A percentile compares a stretch with the other conserved stretches of the same genome.
Conservation (phyloP, 2,888 invertebrate genomes). For the Andrena bicolor region DNA sequence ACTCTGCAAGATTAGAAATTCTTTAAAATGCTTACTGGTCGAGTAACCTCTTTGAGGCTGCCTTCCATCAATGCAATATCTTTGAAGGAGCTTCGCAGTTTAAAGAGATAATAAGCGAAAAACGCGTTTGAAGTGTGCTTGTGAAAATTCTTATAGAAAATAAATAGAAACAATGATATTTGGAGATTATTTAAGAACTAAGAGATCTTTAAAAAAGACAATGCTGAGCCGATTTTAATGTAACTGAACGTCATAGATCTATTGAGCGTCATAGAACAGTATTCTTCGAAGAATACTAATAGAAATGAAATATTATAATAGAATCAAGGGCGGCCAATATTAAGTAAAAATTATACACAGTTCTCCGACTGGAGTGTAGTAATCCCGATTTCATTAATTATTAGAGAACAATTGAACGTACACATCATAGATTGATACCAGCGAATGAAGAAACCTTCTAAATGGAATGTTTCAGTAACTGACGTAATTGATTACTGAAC, state of each 20-base stretch:
- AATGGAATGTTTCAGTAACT: background rate
- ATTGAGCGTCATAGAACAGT: background rate
- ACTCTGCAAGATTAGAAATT: no score
- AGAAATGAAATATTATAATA: background rate
- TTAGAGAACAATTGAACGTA: background rate
- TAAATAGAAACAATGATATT: background rate
- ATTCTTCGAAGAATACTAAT: background rate
- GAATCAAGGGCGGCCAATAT: background rate
- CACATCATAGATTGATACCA: background rate
- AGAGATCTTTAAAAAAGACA: background rate
- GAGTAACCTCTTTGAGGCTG: conserved; percentile 8
- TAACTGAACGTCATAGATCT: background rate
- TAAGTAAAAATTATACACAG: background rate
- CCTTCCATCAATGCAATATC: conserved; percentile 14
- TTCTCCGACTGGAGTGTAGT: background rate
- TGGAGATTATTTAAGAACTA: background rate
- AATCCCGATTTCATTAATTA: background rate
- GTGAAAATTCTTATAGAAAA: conserved; percentile 8
- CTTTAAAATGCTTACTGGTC: background rate
- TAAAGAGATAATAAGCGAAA: conserved; percentile 19
- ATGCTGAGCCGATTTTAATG: background rate
- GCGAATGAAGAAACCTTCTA: background rate
- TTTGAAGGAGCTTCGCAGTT: conserved; percentile 1
- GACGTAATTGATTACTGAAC: conserved; percentile 19
- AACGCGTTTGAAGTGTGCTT: conserved; percentile 15